A percentile compares a stretch with the other conserved stretches of the same genome.
phyloP scores from a whole-genome alignment of 2,113 vertebrate genomes.

The Grallaria varia region DNA sequence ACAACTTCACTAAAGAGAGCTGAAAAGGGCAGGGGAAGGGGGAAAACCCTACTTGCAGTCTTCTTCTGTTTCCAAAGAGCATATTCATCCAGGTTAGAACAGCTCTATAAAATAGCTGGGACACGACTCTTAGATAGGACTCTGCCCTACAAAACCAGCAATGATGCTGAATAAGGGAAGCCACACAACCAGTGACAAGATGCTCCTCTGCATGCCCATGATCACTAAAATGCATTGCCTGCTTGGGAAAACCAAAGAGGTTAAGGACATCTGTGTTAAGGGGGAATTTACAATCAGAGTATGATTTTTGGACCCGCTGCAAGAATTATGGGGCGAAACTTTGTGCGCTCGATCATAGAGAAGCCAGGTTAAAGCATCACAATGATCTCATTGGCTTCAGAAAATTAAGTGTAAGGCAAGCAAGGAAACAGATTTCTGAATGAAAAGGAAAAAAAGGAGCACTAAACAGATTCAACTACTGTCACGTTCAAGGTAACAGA shows the following conservation, averaged over 20 bases:
- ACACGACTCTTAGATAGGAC: neutral
- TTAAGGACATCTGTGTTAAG: neutral
- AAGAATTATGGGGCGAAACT: neutral
- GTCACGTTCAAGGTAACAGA: neutral
- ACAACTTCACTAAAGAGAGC: neutral
- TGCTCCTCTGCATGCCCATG: neutral
- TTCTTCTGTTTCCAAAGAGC: neutral
- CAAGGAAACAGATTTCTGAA: neutral
- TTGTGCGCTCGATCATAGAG: neutral
- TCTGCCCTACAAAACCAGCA: neutral
- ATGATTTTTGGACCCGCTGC: neutral
- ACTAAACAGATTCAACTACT: neutral
- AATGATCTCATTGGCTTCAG: neutral
- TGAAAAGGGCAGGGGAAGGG: neutral
- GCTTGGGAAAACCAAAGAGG: neutral
- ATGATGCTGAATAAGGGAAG: neutral
- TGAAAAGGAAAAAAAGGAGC: neutral
- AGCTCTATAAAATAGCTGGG: neutral
- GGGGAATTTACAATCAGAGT: neutral
- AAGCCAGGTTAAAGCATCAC: neutral
- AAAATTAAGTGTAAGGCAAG: neutral
- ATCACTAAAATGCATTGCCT: neutral
- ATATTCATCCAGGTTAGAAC: neutral
- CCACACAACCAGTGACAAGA: fast-evolving
- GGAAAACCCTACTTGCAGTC: neutral